Conservation (phyloP, 2,113 vertebrate species). For the Sylvietta virens region DNA sequence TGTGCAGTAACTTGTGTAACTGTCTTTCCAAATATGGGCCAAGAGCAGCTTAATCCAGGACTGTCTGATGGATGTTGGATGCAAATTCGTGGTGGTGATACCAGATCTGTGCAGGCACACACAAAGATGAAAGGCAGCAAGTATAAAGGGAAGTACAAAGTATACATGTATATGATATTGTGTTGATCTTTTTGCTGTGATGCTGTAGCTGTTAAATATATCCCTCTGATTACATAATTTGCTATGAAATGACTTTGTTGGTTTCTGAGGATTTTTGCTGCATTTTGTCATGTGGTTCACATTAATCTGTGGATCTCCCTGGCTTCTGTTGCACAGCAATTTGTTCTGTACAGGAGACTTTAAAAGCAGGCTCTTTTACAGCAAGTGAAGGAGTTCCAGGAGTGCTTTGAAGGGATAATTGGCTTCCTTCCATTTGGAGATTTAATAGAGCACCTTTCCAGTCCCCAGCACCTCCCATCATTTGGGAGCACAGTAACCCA, state of each 20-base stretch:
- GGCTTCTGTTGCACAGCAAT: background rate
- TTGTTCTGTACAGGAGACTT: background rate
- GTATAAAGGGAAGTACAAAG: background rate
- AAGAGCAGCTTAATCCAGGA: background rate
- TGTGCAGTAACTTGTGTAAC: background rate
- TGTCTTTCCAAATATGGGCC: background rate
- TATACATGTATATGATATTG: background rate
- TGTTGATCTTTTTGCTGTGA: background rate
- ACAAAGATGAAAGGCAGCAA: background rate
- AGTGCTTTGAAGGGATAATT: constrained; percentile 17
- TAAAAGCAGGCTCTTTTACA: background rate
- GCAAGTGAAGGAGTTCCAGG: background rate
- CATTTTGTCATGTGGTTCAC: background rate
- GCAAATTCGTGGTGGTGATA: background rate
- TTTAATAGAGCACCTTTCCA: background rate
- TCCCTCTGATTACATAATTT: background rate
- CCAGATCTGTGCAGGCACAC: background rate
- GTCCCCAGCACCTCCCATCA: background rate
- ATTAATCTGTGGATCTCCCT: constrained; percentile 3
- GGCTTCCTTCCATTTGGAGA: constrained; percentile 11
- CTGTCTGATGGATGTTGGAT: background rate
- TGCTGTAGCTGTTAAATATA: background rate
- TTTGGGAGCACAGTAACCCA: constrained; percentile 21
- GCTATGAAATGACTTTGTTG: background rate
- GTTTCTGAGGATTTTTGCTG: background rate